A percentile compares a stretch with the other conserved stretches of the same genome.
Conservation (phyloP, 2,113 vertebrate genomes). For the Condylura cristata region DNA sequence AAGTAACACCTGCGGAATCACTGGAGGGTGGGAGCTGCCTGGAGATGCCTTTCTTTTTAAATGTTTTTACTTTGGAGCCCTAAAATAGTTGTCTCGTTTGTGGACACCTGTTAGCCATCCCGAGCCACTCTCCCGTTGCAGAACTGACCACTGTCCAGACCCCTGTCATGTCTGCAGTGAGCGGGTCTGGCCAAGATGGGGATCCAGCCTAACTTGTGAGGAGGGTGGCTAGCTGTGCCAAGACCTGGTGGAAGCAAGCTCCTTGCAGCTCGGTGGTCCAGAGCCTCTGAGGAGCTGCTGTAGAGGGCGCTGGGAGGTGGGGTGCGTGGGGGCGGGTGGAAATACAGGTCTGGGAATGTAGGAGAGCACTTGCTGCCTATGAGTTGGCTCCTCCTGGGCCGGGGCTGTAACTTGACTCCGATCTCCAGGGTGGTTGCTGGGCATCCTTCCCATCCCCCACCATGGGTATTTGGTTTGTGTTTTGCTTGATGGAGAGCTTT, state of each 20-base stretch:
- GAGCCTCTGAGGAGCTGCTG: accelerated
- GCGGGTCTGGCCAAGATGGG: background rate
- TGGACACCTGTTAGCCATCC: background rate
- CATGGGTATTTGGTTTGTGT: no score
- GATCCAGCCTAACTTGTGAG: background rate
- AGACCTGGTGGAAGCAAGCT: background rate
- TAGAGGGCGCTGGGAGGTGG: background rate
- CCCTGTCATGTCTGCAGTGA: background rate
- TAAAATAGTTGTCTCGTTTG: background rate
- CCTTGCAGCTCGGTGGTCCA: background rate
- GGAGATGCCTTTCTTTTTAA: background rate
- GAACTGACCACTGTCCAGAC: background rate
- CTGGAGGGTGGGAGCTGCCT: no score
- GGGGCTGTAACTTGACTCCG: no score
- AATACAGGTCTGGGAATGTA: background rate
- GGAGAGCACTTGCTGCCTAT: background rate
- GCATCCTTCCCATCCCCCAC: no score
- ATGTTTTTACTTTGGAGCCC: background rate
- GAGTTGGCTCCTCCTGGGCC: background rate
- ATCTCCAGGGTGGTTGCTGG: accelerated
- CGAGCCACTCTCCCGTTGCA: background rate
- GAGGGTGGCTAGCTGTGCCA: no score
- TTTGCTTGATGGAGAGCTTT: background rate
- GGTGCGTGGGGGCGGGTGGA: background rate
- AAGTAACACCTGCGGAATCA: no score